Evolutionary conservation across 2,888 invertebrate species (phyloP).

Genomic region (Lissonota sp.): DNA sequence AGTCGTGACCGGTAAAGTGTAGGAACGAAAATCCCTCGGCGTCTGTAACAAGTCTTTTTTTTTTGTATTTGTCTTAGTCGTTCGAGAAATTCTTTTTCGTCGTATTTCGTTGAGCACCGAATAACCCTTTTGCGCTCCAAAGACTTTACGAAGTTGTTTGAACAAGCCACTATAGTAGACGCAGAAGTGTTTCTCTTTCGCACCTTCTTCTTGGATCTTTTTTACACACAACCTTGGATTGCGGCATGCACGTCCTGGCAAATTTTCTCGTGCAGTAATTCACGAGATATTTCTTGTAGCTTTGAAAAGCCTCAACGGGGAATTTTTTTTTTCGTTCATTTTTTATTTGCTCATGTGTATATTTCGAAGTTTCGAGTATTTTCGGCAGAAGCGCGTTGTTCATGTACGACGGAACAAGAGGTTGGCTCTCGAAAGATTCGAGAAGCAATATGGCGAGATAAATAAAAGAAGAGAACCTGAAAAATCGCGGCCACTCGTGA

Average conservation of each 20-base stretch:
- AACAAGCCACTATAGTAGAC: no score
- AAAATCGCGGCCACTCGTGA: constrained; percentile 13
- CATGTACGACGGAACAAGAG: not conserved
- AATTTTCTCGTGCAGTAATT: not conserved
- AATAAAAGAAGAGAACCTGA: constrained; percentile 2
- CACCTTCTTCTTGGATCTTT: not conserved
- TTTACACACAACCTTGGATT: constrained; percentile 1
- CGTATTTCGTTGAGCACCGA: no score
- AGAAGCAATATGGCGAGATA: not conserved
- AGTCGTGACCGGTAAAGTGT: no score
- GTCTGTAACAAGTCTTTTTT: no score
- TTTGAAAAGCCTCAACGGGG: not conserved
- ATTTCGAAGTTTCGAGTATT: not conserved
- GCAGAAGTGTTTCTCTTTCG: no score
- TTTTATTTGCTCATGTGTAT: no score
- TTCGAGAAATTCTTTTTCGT: no score
- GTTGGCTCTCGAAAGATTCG: not conserved
- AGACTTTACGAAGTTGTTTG: no score
- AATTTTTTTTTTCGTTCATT: not conserved
- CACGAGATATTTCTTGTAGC: not conserved
- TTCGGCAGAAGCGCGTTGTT: not conserved
- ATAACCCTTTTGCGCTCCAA: no score
- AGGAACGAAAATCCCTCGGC: no score
- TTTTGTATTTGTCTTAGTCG: no score
- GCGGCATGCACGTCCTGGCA: not conserved